phyloP scores from a whole-genome alignment of 2,113 vertebrate species.

The Electrona antarctica region DNA sequence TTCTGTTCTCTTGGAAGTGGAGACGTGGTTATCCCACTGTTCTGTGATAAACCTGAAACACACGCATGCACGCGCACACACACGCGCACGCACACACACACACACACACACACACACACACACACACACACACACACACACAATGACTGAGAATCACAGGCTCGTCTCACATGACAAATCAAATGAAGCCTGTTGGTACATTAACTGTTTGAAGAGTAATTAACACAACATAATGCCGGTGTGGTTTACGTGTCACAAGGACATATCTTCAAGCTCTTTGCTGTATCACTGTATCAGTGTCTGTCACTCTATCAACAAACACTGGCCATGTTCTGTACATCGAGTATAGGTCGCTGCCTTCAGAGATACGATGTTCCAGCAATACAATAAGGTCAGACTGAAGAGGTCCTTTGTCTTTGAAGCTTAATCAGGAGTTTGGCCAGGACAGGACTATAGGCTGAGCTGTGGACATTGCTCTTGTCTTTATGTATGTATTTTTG shows the following conservation, averaged over 20 bases:
- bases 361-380: not conserved
- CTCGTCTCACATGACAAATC: not conserved
- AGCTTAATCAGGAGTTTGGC: no score
- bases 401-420: no score
- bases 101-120: conserved; percentile 28
- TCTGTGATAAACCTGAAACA: conserved; percentile 81
- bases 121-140: conserved; percentile 4
- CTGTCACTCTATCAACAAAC: not conserved
- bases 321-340: no score
- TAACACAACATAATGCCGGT: no score
- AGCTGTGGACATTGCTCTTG: not conserved
- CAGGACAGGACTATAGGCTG: not conserved
- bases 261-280: no score
- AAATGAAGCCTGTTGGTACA: conserved; percentile 9
- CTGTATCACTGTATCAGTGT: conserved; percentile 8
- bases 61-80: conserved; percentile 27
- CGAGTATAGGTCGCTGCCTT: conserved; percentile 25
- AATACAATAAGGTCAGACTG: no score
- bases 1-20: conserved; percentile 82
- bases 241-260: no score
- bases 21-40: conserved; percentile 77
- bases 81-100: conserved; percentile 7
- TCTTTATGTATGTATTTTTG: not conserved
- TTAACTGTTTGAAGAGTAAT: not conserved
- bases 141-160: not conserved